Base-by-base conservation (phyloP, 2,888 invertebrate genomes). In the Metallyticus violacea region DNA sequence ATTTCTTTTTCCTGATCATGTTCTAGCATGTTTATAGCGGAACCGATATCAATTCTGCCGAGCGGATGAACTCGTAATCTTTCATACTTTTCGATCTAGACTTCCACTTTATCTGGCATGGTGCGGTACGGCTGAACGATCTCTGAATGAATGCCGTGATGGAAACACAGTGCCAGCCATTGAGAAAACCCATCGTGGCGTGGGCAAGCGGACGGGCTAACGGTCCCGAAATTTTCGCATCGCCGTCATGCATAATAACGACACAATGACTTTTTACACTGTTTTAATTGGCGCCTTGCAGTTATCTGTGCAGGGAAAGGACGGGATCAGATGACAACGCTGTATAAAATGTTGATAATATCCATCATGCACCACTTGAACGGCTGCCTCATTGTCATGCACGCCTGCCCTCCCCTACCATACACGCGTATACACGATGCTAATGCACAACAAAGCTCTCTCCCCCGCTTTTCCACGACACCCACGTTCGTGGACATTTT, bases 261-360 rank as follows among this genome's bases (percentile, higher is more conserved):
- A 9, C 26, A 83, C 87, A 87, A 86, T 87, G 85, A 85, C 87
- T 85, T 87, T 82, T 87, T 79, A 86, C 87, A 87, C 86, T 85
- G 86, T 86, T 79, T 30, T 87, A 87, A 87, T 87, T 87, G 86
- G 80, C 40, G 77, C 87, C 85, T 87, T 87, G 85, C 86, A 77
- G 40, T 62, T 62, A 62, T 62, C 40, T 62, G 22, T 62, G 40
- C 40, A 62, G 40, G 30, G 27, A 28, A 25, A 26, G 81, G 30
- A 28, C 29, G 29, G 28, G 81, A 81, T 81, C 81, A 30, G 27
- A 81, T 81, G 81, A 81, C 81, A 81, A 29, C 81, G 81, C 40
- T 82, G 76, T 27, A 84, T 77, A 77, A 28, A 85, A 27, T 85
- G 80, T 85, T 80, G 85, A 85, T 85, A 85, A 85, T 80, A 85